These are phyloP conservation scores for Zoanthus solanderi DNA, from an alignment of 92 coral and sea anemone species.

Conservation along the genomic window DNA sequence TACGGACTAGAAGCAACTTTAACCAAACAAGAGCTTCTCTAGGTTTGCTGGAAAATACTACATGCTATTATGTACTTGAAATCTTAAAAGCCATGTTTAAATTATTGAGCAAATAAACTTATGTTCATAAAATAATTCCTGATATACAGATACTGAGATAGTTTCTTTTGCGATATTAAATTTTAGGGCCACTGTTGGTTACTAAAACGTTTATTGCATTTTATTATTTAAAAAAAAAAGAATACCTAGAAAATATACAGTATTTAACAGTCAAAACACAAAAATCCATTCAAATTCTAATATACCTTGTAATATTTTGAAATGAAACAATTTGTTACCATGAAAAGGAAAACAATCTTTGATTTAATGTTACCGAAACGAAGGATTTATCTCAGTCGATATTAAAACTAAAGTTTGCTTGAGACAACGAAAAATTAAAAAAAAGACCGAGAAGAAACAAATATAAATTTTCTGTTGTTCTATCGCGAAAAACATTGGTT, in stretches of 20 bases:
- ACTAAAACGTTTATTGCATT: background rate
- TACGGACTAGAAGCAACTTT: background rate
- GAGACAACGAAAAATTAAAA: background rate
- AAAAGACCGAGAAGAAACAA: background rate
- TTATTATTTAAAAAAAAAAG: too few species aligned
- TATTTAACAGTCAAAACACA: background rate
- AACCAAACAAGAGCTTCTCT: background rate
- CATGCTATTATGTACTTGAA: background rate
- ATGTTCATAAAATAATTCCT: background rate
- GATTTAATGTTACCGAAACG: background rate
- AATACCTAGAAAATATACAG: background rate
- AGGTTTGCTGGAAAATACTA: background rate
- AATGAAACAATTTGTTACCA: constrained; percentile 19
- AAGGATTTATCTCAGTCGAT: background rate
- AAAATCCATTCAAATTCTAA: constrained; percentile 18
- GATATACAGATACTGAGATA: background rate
- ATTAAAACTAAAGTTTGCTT: background rate
- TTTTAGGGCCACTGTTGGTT: background rate
- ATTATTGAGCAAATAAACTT: constrained; percentile 13
- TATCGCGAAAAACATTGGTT: background rate
- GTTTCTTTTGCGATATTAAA: background rate
- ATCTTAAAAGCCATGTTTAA: background rate
- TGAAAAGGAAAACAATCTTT: background rate
- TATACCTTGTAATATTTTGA: background rate
- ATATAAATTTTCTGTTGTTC: background rate